These are phyloP conservation scores for Eristalinus aeneus DNA, from an alignment of 2,888 invertebrate species.

Conservation along the genomic window DNA sequence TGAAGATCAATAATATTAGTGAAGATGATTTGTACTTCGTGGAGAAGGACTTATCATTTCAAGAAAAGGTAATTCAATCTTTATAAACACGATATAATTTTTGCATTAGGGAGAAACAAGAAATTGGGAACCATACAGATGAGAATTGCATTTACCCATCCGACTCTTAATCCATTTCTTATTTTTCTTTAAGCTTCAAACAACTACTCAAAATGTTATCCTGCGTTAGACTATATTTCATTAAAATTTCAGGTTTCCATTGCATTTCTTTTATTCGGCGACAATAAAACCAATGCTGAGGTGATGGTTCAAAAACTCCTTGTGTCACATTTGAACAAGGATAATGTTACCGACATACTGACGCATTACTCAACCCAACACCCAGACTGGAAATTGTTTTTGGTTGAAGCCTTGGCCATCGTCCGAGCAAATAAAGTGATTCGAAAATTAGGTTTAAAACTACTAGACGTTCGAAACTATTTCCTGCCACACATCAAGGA, in stretches of 20 bases:
- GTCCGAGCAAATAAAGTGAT: constrained; percentile 79
- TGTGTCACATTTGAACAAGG: constrained; percentile 63
- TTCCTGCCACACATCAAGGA: constrained; percentile 79
- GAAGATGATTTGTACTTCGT: not conserved
- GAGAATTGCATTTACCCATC: too few species aligned
- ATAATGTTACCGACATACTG: constrained; percentile 71
- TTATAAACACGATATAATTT: not conserved
- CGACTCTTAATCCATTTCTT: too few species aligned
- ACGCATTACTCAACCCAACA: constrained; percentile 75
- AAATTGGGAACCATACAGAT: too few species aligned
- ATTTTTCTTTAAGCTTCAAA: not conserved
- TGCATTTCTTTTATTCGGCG: constrained; percentile 77
- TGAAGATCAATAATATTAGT: not conserved
- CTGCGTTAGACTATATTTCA: not conserved
- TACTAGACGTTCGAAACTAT: constrained; percentile 74
- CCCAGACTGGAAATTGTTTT: constrained; percentile 79
- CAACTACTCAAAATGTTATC: not conserved
- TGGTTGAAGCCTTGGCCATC: constrained; percentile 82
- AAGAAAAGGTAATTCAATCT: not conserved
- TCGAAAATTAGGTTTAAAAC: constrained; percentile 78
- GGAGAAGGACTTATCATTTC: not conserved
- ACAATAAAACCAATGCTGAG: constrained; percentile 73
- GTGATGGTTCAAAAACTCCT: constrained; percentile 77
- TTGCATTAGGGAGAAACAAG: too few species aligned
- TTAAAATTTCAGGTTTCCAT: constrained; percentile 75